Evolutionary conservation across 2,888 invertebrate genomes (phyloP).

Genomic region (Frankliniella intonsa): DNA sequence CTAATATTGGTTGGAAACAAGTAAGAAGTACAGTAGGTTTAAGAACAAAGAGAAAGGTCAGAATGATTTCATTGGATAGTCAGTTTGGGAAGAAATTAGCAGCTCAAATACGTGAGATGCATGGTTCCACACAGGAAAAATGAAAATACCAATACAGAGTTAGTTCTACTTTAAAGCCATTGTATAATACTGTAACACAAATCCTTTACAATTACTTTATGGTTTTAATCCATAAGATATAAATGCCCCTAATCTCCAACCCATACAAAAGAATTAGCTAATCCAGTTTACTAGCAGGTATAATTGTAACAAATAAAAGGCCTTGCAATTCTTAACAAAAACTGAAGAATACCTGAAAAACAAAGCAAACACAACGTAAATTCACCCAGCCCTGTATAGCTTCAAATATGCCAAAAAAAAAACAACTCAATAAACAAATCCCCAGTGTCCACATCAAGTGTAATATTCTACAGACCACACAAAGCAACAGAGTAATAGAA

Average conservation of each 20-base stretch:
- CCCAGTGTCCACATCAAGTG: constrained; percentile 26
- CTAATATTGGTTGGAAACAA: too few relatives aligned
- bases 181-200: constrained; percentile 7
- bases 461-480: not conserved
- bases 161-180: constrained; percentile 12
- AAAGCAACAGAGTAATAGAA: constrained; percentile 1
- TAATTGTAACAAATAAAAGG: constrained; percentile 10
- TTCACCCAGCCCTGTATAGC: too few relatives aligned
- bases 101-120: not conserved
- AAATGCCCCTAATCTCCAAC: not conserved
- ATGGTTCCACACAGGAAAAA: not conserved
- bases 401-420: not conserved
- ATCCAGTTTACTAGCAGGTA: not conserved
- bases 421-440: not conserved
- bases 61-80: too few relatives aligned
- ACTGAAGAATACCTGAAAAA: constrained; percentile 11
- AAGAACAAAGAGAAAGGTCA: too few relatives aligned
- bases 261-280: not conserved
- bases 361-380: not conserved
- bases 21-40: too few relatives aligned
- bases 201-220: not conserved
- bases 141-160: not conserved
- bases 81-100: not conserved
- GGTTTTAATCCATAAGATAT: not conserved
- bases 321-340: constrained; percentile 11